phyloP scores from a whole-genome alignment of 2,888 invertebrate species.

The Cephus runcator region DNA sequence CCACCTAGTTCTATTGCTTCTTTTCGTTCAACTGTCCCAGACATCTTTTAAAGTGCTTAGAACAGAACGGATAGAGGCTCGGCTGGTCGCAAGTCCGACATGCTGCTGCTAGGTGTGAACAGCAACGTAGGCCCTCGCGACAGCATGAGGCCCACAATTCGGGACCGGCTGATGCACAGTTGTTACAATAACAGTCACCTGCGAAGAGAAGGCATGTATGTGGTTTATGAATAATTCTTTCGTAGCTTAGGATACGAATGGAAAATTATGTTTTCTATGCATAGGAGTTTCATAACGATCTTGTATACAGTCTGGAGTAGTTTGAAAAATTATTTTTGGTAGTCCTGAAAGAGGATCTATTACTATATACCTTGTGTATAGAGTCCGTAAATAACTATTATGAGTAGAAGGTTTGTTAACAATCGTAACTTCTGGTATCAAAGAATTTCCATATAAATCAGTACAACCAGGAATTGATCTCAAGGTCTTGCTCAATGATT shows the following conservation, averaged over 20 bases:
- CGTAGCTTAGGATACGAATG: too few species aligned
- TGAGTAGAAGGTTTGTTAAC: background rate
- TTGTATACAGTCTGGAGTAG: background rate
- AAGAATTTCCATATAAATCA: background rate
- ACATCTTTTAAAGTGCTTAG: conserved; percentile 63
- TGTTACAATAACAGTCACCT: conserved; percentile 64
- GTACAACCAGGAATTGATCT: background rate
- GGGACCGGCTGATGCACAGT: conserved; percentile 57
- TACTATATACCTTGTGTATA: background rate
- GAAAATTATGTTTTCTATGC: background rate
- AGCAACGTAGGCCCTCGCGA: conserved; percentile 59
- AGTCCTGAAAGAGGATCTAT: background rate
- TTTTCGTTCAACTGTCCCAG: conserved; percentile 44
- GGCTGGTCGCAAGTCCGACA: conserved; percentile 63
- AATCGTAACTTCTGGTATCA: background rate
- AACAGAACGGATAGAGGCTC: conserved; percentile 58
- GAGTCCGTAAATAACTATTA: background rate
- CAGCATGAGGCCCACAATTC: conserved; percentile 63
- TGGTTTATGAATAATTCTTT: background rate
- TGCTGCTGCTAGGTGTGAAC: conserved; percentile 62
- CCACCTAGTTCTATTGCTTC: conserved; percentile 25
- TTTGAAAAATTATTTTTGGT: background rate
- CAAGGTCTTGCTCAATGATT: background rate
- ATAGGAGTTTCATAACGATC: background rate
- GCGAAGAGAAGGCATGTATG: conserved; percentile 6